phyloP scores from a whole-genome alignment of 2,113 vertebrate species.

The Percina caprodes region DNA sequence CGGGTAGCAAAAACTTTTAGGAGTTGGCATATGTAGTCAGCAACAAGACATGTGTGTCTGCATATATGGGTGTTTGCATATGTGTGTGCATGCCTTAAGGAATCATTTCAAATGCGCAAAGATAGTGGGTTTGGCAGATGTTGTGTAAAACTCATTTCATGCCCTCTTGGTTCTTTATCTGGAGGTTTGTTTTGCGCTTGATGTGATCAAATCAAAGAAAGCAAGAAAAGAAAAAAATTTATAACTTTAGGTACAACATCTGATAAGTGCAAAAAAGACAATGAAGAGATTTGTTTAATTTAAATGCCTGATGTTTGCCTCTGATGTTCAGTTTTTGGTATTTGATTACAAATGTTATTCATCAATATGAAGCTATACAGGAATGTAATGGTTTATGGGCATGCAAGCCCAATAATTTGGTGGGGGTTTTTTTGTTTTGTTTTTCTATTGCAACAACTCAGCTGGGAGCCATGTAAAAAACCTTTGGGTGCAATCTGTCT shows the following conservation, averaged over 20 bases:
- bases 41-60: not conserved
- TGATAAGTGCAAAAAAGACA: not conserved
- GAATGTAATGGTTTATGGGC: not conserved
- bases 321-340: constrained; percentile 11
- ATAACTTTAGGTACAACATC: not conserved
- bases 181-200: constrained; percentile 27
- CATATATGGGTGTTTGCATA: not conserved
- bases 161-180: constrained; percentile 33
- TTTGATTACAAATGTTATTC: constrained; percentile 33
- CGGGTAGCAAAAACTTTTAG: constrained; percentile 29
- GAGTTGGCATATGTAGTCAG: not conserved
- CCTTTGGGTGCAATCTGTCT: constrained; percentile 42
- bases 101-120: constrained; percentile 20
- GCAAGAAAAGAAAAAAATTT: not conserved
- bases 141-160: constrained; percentile 51
- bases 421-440: constrained; percentile 2
- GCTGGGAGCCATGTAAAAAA: constrained; percentile 34
- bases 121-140: constrained; percentile 51
- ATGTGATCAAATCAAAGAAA: constrained; percentile 2
- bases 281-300: constrained; percentile 4
- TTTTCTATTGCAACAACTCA: constrained; percentile 23
- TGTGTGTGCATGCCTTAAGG: constrained; percentile 30
- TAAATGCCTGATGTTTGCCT: not conserved
- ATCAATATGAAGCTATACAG: not conserved
- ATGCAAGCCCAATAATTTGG: not conserved